Percentiles rank a stretch among this genome's conserved stretches.
These are phyloP conservation scores for Lepisosteus osseus DNA, from an alignment of 2,113 vertebrate genomes.

Conservation along the genomic window DNA sequence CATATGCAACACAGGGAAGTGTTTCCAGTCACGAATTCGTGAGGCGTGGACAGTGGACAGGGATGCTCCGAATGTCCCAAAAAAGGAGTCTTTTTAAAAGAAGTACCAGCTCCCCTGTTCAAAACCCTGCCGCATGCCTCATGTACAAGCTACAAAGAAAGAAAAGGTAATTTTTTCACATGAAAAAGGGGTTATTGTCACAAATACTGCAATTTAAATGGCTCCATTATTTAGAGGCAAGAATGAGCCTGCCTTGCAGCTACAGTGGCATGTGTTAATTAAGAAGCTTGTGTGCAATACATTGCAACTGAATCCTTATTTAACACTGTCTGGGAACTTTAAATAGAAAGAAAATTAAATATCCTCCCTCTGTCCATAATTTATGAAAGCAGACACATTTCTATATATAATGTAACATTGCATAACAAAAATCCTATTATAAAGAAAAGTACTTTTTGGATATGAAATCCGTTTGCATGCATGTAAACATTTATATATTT, in stretches of 20 bases:
- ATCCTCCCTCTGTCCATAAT: conserved; percentile 23
- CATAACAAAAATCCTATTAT: too few species aligned
- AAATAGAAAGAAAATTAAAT: conserved; percentile 50
- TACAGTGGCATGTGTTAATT: conserved; percentile 58
- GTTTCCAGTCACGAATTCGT: too few species aligned
- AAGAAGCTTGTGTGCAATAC: conserved; percentile 35
- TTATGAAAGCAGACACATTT: conserved; percentile 18
- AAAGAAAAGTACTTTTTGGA: too few species aligned
- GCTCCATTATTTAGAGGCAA: conserved; percentile 38
- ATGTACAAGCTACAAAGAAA: neutral
- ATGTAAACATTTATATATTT: too few species aligned
- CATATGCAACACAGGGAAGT: too few species aligned
- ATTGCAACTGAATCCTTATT: conserved; percentile 40
- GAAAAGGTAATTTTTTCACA: conserved; percentile 16
- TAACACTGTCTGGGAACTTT: conserved; percentile 40
- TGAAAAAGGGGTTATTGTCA: conserved; percentile 24
- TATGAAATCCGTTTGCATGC: too few species aligned
- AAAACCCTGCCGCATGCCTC: conserved; percentile 1
- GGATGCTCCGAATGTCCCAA: too few species aligned
- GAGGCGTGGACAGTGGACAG: too few species aligned
- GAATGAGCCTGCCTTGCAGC: conserved; percentile 45
- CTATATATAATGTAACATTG: conserved; percentile 14
- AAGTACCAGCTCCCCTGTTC: neutral
- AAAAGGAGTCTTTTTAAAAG: too few species aligned
- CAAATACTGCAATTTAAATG: conserved; percentile 36